Evolutionary conservation across 2,888 invertebrate species (phyloP), one percentile per base, ranked within the genome.

Genomic region (Caenorhabditis doughertyi): DNA sequence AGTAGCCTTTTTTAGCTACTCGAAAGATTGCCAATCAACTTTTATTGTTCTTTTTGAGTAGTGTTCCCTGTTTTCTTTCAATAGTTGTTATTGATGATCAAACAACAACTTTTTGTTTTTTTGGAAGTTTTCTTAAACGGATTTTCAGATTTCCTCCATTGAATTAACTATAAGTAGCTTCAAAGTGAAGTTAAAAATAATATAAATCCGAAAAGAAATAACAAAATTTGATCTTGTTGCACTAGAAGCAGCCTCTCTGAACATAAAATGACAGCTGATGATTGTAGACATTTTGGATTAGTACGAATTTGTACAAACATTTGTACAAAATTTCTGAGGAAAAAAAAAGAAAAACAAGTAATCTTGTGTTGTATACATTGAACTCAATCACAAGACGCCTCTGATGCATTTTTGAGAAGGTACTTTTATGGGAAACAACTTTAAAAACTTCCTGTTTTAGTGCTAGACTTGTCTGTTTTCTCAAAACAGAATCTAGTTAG

Each of bases 31-130:
- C 5, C 44, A 47, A 47, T 47, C 44, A 47, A 47, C 7, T 60
- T 21, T 25, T 39, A 44, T 60, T 60, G 60, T 60, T 42, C 60
- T 60, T 60, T 60, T 39, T n/a, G 1, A 39, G 18, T 47, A 32
- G 47, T 47, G 64, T 64, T 64, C 44, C 32, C 8, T 44, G 25
- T 62, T 44, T 62, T 62, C 21, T 44, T 44, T n/a, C n/a, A n/a
- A 42, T 60, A 18, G 44, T 62, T 64, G 27, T 64, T 64, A 11
- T 47, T 21, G 7, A 21, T 49, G 64, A 64, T 49, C 64, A 64
- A 64, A 64, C 64, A 64, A 47, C 64, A 29, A 4, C n/a, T 32
- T 18, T 42, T 49, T 64, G 42, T 42, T 64, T 64, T 64, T 64
- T 44, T 23, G 9, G 18, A 44, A 62, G 11, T 47, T 11, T n/a